phyloP scores from a whole-genome alignment of 1,140 invertebrate genomes.

The Sipha flava region DNA sequence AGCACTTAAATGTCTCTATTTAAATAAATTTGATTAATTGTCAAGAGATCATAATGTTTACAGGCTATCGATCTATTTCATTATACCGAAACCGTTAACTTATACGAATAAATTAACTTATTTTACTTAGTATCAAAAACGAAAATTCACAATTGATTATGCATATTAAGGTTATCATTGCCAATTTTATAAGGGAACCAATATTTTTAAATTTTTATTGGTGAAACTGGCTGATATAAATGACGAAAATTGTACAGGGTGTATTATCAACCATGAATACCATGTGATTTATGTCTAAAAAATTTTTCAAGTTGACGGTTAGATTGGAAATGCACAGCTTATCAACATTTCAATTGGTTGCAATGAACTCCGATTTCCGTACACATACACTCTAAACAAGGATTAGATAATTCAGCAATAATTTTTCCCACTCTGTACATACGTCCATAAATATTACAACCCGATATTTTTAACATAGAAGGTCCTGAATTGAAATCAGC shows the following conservation, averaged over 20 bases:
- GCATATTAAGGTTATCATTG: background rate
- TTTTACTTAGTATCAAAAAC: background rate
- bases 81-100: background rate
- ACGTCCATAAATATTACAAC: slow-evolving; percentile 84
- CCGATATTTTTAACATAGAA: slow-evolving; percentile 65
- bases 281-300: background rate
- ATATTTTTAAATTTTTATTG: background rate
- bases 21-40: slow-evolving; percentile 4
- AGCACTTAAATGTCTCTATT: background rate
- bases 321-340: background rate
- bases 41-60: slow-evolving; percentile 17
- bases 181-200: background rate
- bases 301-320: background rate
- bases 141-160: background rate
- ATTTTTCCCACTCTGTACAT: slow-evolving; percentile 79
- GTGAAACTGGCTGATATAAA: background rate
- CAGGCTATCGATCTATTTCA: background rate
- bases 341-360: slow-evolving; percentile 35
- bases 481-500: slow-evolving; percentile 41
- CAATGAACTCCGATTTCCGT: slow-evolving; percentile 81
- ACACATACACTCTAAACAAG: slow-evolving; percentile 76
- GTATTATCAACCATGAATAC: too few species aligned
- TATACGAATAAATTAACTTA: background rate
- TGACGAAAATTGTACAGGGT: background rate
- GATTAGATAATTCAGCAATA: slow-evolving; percentile 71